Conservation (phyloP, 2,797 vertebrate genomes). For the Echeneis naucrates region DNA sequence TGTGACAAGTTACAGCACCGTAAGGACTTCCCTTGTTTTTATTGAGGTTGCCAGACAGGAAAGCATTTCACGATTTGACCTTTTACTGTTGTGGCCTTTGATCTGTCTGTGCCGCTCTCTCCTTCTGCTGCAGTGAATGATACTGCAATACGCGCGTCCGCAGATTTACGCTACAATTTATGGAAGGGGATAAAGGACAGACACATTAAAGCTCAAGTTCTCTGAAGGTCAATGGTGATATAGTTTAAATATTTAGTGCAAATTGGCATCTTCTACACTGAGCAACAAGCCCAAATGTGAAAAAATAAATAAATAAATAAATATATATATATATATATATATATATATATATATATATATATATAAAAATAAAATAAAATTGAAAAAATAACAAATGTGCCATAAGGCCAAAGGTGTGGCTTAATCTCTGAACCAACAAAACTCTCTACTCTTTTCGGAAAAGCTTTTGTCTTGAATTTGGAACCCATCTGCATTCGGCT, state of each 20-base stretch:
- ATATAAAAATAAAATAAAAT: too few species aligned
- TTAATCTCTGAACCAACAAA: background rate
- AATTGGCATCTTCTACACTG: slow-evolving; percentile 5
- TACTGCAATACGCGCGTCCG: background rate
- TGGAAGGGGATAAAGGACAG: background rate
- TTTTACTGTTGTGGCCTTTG: slow-evolving; percentile 48
- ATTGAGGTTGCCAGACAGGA: slow-evolving; percentile 20
- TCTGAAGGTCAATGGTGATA: background rate
- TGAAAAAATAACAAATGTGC: too few species aligned
- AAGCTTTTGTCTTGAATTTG: slow-evolving; percentile 1
- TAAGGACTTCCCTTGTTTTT: slow-evolving; percentile 10
- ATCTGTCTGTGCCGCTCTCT: slow-evolving; percentile 12
- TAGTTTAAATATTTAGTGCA: slow-evolving; percentile 16
- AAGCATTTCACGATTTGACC: slow-evolving; percentile 40
- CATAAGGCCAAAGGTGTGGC: background rate
- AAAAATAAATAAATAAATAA: background rate
- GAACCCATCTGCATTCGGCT: slow-evolving; percentile 6
- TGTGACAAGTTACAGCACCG: background rate
- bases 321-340: too few species aligned
- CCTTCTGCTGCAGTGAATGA: slow-evolving; percentile 26
- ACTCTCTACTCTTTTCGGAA: background rate
- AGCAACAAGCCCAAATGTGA: background rate
- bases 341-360: too few species aligned
- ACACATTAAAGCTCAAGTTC: background rate
- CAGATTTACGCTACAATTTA: background rate